phyloP scores from a whole-genome alignment of 2,797 vertebrate genomes.

The Betta splendens region DNA sequence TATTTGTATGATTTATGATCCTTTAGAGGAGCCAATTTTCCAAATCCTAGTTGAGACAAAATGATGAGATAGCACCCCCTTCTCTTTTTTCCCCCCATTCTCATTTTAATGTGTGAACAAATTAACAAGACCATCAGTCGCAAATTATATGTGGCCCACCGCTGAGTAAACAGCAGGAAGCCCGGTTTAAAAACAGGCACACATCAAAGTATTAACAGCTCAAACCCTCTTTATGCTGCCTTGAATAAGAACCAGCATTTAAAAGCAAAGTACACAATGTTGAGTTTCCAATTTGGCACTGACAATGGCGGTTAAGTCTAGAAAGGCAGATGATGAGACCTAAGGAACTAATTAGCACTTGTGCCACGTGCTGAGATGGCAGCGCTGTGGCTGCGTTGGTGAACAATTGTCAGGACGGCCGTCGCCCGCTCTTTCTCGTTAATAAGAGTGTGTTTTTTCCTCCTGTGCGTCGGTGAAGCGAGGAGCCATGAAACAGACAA shows the following conservation, averaged over 20 bases:
- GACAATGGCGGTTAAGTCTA: constrained; percentile 60
- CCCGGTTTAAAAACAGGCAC: constrained; percentile 33
- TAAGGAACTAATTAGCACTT: constrained; percentile 65
- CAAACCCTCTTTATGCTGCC: constrained; percentile 38
- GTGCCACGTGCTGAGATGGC: constrained; percentile 54
- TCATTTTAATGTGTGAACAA: constrained; percentile 19
- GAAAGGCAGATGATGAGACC: constrained; percentile 56
- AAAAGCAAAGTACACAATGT: constrained; percentile 43
- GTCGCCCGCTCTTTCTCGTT: constrained; percentile 63
- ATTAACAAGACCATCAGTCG: constrained; percentile 29
- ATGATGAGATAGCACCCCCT: not conserved
- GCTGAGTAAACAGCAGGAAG: constrained; percentile 39
- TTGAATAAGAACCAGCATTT: constrained; percentile 53
- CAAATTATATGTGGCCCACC: constrained; percentile 32
- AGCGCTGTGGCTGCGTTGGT: constrained; percentile 52
- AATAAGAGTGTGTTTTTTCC: constrained; percentile 53
- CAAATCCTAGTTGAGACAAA: not conserved
- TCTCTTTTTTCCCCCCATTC: constrained; percentile 4
- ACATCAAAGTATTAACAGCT: constrained; percentile 52
- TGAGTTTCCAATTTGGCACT: constrained; percentile 45
- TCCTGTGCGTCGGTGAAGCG: constrained; percentile 48
- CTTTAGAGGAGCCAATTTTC: too few relatives aligned
- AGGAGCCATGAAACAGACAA: constrained; percentile 46
- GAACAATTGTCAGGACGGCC: constrained; percentile 65
- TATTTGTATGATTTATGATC: too few relatives aligned